Evolutionary conservation across 2,888 invertebrate species (phyloP), one percentile per base, ranked within the genome.

Genomic region (Lumbricus terrestris): DNA sequence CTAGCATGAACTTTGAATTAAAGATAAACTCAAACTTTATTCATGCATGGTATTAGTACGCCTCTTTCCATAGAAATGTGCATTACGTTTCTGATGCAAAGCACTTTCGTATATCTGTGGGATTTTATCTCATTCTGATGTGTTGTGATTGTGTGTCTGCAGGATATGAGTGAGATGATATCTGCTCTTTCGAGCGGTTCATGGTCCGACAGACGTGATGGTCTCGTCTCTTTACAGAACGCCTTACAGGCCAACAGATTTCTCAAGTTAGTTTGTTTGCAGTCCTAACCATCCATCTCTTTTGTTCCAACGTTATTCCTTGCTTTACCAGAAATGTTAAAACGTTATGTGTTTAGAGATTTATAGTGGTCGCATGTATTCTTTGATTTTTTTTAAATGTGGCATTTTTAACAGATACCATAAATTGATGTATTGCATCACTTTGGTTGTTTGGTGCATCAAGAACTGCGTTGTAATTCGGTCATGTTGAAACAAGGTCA

Each of bases 181-280:
- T 89, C 89, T 47, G 91, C 91, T 89, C 37, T 93, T 90, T 85
- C 91, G 33, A 93, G 92, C 90, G 92, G 92, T 40, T 97, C 97
- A 94, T 98, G 98, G 98, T 97, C 97, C 82, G 99, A 99, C 94
- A 95, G 99, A 91, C 98, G 98, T 95, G 99, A 99, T 93, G 99
- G 99, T 34, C 96, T 99, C 29, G 96, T 97, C 2, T 97, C 97
- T 91, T 95, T 98, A 23, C 97, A 97, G 95, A 96, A 96, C 91
- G 85, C 85, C 85, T 85, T 85, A 37, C 85, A 85, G 85, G 85
- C 85, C 85, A 85, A 85, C 37, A 34, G 85, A 85, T 85, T 35
- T 85, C 85, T 85, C 85, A 85, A 33, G 85, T 85, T 34, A 34
- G 34, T 85, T 85, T 35, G 23, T 15, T 85, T 37, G 34, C 69